Evolutionary conservation across 2,797 vertebrate genomes (phyloP), one percentile per base, ranked within the genome.

Genomic region (Rachycentron canadum): DNA sequence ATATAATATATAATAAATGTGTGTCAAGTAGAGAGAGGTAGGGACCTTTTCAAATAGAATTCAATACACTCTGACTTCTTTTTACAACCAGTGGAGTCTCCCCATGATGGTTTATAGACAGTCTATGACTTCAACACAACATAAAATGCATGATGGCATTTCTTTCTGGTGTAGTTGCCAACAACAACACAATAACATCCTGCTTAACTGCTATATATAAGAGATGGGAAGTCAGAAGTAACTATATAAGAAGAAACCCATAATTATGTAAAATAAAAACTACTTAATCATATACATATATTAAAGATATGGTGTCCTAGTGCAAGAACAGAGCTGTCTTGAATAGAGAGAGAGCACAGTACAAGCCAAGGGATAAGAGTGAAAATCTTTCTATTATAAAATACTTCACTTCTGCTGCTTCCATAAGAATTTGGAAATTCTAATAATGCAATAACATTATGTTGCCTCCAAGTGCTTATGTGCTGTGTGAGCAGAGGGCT

Each of bases 401-500:
- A 40, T 7, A 53, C 36, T 40, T 41, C 5, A 38, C 7, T 23
- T 61, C 8, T 53, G n/a, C 28, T 34, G 38, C 47, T n/a, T 61
- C 16, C 23, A 59, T 11, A 14, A 14, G 32, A n/a, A 67, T 65
- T 6, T 62, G 4, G 16, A 4, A n/a, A 30, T 66, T 32, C 9
- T 34, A 41, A 57, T 7, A 10, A 65, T 19, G 34, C 21, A 38
- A 25, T 38, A 3, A 55, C 32, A 32, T 3, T 10, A 50, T 62
- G 55, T 60, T 61, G 13, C 25, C 61, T 61, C 19, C 45, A 56
- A 50, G 49, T 11, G 1, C 52, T 73, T 2, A 16, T 74, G 65
- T 66, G 60, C 25, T 69, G 43, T 73, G 43, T 72, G 63, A 81
- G 59, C 2, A 36, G 21, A 50, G 56, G 49, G 60, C 60, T 62